Percentiles rank a stretch among this genome's conserved stretches.
Evolutionary conservation across 2,888 invertebrate species (phyloP).

Genomic region (Pseudoips prasinana): DNA sequence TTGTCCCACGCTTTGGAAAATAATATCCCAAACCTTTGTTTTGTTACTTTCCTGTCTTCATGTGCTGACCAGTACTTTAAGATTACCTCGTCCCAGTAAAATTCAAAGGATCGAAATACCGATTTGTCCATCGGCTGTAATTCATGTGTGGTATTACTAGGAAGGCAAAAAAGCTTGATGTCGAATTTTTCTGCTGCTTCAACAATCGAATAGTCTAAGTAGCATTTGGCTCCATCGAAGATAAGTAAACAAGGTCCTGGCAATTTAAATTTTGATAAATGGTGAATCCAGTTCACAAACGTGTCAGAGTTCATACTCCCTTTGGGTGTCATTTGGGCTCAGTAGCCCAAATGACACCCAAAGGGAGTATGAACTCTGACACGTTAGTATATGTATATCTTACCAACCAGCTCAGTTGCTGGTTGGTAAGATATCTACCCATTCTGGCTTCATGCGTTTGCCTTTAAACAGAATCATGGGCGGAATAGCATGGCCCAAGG

Average conservation of each 20-base stretch:
- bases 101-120: conserved; percentile 31
- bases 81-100: conserved; percentile 45
- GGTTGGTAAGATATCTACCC: no score
- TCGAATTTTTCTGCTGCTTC: not conserved
- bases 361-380: no score
- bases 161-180: conserved; percentile 39
- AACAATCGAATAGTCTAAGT: not conserved
- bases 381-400: no score
- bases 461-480: not conserved
- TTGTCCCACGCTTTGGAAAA: conserved; percentile 33
- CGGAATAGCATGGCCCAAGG: not conserved
- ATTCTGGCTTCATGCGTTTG: not conserved
- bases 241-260: not conserved
- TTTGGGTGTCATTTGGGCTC: no score
- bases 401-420: no score
- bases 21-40: conserved; percentile 35
- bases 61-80: conserved; percentile 33
- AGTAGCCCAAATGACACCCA: no score
- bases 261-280: not conserved
- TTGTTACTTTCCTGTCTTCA: conserved; percentile 34
- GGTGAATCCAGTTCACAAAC: not conserved
- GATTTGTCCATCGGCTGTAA: conserved; percentile 45
- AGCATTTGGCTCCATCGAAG: not conserved
- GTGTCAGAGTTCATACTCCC: no score
- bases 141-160: conserved; percentile 49